Percentiles rank a stretch among this genome's conserved stretches.
Evolutionary conservation across 1,140 invertebrate genomes (phyloP).

Genomic region (Idris sp.): DNA sequence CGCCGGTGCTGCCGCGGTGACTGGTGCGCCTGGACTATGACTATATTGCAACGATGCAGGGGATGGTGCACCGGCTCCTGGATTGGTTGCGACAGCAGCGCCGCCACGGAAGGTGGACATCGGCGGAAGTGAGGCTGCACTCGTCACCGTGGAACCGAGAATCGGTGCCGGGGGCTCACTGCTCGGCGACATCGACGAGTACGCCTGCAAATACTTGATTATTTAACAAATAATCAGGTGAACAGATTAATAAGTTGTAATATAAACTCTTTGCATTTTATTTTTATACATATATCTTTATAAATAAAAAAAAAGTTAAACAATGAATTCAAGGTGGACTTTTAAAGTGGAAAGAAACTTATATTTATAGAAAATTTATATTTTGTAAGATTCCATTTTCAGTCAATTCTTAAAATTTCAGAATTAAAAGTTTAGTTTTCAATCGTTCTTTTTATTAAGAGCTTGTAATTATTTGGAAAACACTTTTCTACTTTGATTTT

Average conservation of each 20-base stretch:
- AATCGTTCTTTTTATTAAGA: no score
- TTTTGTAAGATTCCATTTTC: no score
- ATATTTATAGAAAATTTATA: no score
- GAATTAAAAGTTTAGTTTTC: no score
- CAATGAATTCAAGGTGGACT: no score
- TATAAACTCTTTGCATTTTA: no score
- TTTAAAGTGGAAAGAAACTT: no score
- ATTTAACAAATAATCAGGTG: constrained; percentile 51
- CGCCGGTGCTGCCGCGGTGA: constrained; percentile 68
- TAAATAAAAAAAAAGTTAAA: no score
- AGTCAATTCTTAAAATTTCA: no score
- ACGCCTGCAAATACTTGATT: constrained; percentile 77
- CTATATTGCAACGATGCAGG: constrained; percentile 80
- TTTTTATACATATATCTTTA: no score
- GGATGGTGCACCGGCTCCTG: constrained; percentile 78
- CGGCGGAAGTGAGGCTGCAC: constrained; percentile 87
- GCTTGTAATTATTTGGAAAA: no score
- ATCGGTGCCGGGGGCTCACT: constrained; percentile 76
- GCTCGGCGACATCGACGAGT: constrained; percentile 80
- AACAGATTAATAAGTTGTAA: constrained; percentile 32
- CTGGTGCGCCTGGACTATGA: constrained; percentile 74
- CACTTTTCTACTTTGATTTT: no score
- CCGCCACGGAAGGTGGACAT: constrained; percentile 94
- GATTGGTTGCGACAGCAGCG: constrained; percentile 75
- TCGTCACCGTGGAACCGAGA: constrained; percentile 80